Percentiles rank a stretch among this genome's conserved stretches.
phyloP scores from a whole-genome alignment of 2,797 vertebrate genomes.

The Erethizon dorsatum region DNA sequence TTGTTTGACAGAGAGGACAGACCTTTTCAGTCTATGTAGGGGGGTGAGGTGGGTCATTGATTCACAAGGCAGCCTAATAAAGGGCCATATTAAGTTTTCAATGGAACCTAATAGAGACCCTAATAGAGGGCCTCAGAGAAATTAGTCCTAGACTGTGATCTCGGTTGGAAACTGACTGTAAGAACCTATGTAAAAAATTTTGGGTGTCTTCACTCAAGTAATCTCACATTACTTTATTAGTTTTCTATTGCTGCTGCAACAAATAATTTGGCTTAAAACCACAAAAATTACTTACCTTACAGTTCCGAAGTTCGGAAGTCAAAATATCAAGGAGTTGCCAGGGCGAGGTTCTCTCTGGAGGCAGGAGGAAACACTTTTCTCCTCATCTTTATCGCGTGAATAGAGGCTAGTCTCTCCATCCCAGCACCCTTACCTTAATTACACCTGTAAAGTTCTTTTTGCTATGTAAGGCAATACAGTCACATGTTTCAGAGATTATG shows the following conservation, averaged over 20 bases:
- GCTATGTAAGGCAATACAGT: fast-evolving
- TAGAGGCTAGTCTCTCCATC: fast-evolving
- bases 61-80: not conserved
- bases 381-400: not conserved
- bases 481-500: not conserved
- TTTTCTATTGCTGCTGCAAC: not conserved
- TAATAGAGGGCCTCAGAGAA: not conserved
- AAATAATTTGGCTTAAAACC: not conserved
- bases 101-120: not conserved
- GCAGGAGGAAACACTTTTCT: fast-evolving
- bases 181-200: fast-evolving
- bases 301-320: not conserved
- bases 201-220: fast-evolving
- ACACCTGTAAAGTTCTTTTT: not conserved
- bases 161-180: not conserved
- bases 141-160: fast-evolving
- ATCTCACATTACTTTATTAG: fast-evolving
- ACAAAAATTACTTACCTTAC: not conserved
- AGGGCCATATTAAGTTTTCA: not conserved
- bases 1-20: not conserved
- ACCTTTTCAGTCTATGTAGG: fast-evolving
- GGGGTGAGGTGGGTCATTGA: fast-evolving
- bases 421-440: not conserved
- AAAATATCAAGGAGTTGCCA: not conserved
- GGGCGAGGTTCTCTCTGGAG: fast-evolving